phyloP scores from a whole-genome alignment of 2,113 vertebrate species.

The Centrocercus urophasianus region DNA sequence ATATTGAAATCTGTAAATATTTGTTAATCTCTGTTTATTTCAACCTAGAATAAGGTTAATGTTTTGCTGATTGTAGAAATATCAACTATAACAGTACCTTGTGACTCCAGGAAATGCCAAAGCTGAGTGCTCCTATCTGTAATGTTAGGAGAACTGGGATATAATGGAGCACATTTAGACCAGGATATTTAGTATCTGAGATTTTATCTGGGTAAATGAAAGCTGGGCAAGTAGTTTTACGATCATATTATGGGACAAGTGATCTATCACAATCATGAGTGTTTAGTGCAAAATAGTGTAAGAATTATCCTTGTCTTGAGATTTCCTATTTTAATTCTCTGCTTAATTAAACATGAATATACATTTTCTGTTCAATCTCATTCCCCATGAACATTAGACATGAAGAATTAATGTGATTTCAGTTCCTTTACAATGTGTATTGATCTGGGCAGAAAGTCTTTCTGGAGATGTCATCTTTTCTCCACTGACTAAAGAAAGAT shows the following conservation, averaged over 20 bases:
- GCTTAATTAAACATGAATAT: neutral
- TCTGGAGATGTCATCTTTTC: neutral
- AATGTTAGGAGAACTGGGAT: neutral
- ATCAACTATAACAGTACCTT: neutral
- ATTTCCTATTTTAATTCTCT: neutral
- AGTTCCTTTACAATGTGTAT: neutral
- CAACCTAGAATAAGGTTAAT: neutral
- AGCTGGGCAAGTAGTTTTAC: neutral
- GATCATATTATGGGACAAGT: neutral
- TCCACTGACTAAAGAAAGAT: neutral
- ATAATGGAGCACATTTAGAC: neutral
- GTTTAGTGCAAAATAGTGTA: neutral
- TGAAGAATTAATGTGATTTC: neutral
- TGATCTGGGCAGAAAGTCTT: neutral
- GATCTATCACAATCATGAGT: neutral
- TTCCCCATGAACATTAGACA: neutral
- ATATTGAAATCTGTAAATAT: neutral
- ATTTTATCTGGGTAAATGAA: neutral
- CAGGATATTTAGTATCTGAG: neutral
- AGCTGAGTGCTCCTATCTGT: neutral
- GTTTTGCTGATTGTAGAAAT: neutral
- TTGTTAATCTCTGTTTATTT: neutral
- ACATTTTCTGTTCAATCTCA: too few relatives aligned
- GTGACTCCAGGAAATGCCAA: neutral
- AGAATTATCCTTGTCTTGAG: neutral